Percentiles rank a stretch among this genome's conserved stretches.
Evolutionary conservation across 2,888 invertebrate species (phyloP).

Genomic region (Cyclophora punctaria): DNA sequence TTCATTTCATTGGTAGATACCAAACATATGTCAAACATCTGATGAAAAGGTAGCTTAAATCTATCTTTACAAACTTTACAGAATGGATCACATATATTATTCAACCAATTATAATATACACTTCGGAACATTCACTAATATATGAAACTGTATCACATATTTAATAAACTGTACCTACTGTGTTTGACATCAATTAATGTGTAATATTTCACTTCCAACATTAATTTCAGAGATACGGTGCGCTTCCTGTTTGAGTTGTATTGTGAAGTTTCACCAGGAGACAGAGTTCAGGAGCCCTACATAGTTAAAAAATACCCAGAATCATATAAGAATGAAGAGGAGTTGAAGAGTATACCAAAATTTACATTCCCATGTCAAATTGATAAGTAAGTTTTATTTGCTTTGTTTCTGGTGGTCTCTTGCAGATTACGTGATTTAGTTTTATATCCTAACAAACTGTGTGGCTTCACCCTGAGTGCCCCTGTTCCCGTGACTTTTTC

Average conservation of each 20-base stretch:
- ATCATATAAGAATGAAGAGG: conserved; percentile 86
- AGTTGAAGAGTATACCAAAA: conserved; percentile 89
- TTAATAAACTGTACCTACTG: background rate
- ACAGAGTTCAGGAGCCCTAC: conserved; percentile 76
- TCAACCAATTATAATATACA: background rate
- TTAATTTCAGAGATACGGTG: conserved; percentile 81
- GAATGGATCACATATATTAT: background rate
- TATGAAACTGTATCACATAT: background rate
- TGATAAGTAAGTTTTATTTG: conserved; percentile 46
- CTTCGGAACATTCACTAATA: background rate
- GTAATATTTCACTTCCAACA: background rate
- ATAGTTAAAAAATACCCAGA: conserved; percentile 91
- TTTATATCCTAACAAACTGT: no score
- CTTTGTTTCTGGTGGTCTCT: no score
- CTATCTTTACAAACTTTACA: background rate
- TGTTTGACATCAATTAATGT: background rate
- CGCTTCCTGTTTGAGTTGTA: conserved; percentile 87
- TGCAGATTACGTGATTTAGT: no score
- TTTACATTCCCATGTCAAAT: conserved; percentile 86
- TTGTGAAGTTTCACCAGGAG: conserved; percentile 84
- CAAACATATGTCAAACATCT: background rate
- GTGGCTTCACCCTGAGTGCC: no score
- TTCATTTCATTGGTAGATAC: no score
- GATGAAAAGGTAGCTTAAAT: background rate
- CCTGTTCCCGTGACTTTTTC: no score